A percentile compares a stretch with the other conserved stretches of the same genome.
Evolutionary conservation across 2,888 invertebrate genomes (phyloP).

Genomic region (Hypsopygia costalis): DNA sequence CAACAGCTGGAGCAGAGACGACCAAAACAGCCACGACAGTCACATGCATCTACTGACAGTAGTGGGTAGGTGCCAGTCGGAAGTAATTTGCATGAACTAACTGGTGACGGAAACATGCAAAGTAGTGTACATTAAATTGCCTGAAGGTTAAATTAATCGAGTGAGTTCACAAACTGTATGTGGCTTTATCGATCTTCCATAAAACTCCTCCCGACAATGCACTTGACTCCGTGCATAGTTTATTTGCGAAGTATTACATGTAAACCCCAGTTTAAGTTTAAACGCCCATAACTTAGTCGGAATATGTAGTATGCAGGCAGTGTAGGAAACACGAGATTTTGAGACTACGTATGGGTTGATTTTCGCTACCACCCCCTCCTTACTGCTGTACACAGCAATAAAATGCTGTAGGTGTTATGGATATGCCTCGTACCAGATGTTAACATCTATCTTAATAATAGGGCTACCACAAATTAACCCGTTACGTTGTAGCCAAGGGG

Average conservation of each 20-base stretch:
- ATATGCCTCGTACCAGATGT: neutral
- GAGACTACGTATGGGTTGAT: neutral
- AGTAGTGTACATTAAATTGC: no score
- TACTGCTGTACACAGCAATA: neutral
- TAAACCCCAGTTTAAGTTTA: slow-evolving; percentile 14
- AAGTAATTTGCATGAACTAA: no score
- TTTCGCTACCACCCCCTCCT: neutral
- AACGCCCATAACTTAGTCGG: slow-evolving; percentile 9
- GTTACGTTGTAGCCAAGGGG: neutral
- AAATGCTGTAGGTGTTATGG: neutral
- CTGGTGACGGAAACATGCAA: no score
- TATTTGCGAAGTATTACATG: slow-evolving; percentile 5
- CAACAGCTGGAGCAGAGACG: no score
- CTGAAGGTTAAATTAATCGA: no score
- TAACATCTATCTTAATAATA: neutral
- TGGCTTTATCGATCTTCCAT: no score
- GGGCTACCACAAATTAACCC: neutral
- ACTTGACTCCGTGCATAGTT: slow-evolving; percentile 6
- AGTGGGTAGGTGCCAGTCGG: no score
- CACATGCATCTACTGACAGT: no score
- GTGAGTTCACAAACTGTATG: no score
- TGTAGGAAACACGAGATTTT: slow-evolving; percentile 1
- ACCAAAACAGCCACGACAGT: no score
- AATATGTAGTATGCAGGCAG: slow-evolving; percentile 4
- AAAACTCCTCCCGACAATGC: no score